Conservation (phyloP, 2,888 invertebrate species). For the Artemia sp. region DNA sequence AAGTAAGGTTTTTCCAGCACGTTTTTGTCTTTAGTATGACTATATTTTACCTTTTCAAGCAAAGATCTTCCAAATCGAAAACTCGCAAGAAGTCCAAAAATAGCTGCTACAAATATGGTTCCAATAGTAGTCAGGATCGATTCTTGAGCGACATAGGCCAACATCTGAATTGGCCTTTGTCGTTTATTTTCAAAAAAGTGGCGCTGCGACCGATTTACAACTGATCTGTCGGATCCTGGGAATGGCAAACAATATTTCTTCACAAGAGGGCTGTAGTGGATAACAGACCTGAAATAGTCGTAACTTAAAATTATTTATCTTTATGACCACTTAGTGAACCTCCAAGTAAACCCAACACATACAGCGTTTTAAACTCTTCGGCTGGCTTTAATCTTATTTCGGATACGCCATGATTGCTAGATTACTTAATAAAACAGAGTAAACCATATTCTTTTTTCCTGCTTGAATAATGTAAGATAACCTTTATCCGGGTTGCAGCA, state of each 20-base stretch:
- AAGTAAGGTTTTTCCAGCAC: too few species aligned
- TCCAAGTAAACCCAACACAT: too few species aligned
- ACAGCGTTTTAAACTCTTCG: too few species aligned
- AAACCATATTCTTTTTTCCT: too few species aligned
- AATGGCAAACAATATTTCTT: constrained; percentile 54
- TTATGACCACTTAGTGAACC: too few species aligned
- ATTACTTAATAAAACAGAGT: too few species aligned
- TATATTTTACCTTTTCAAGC: constrained; percentile 40
- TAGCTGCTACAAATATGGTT: constrained; percentile 39
- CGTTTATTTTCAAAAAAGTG: constrained; percentile 48
- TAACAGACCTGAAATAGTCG: constrained; percentile 26
- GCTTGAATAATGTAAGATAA: too few species aligned
- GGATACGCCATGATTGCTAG: too few species aligned
- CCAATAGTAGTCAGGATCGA: constrained; percentile 39
- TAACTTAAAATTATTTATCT: too few species aligned
- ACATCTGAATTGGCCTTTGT: constrained; percentile 57
- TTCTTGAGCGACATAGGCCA: constrained; percentile 47
- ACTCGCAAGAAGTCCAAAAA: constrained; percentile 45
- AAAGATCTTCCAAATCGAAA: constrained; percentile 45
- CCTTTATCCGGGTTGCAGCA: too few species aligned
- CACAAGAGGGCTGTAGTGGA: constrained; percentile 31
- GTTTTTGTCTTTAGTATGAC: too few species aligned
- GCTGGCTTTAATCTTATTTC: too few species aligned
- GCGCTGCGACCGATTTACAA: constrained; percentile 63
- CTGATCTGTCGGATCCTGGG: constrained; percentile 61